Conservation (phyloP, 1,140 invertebrate species). For the Samia ricini region DNA sequence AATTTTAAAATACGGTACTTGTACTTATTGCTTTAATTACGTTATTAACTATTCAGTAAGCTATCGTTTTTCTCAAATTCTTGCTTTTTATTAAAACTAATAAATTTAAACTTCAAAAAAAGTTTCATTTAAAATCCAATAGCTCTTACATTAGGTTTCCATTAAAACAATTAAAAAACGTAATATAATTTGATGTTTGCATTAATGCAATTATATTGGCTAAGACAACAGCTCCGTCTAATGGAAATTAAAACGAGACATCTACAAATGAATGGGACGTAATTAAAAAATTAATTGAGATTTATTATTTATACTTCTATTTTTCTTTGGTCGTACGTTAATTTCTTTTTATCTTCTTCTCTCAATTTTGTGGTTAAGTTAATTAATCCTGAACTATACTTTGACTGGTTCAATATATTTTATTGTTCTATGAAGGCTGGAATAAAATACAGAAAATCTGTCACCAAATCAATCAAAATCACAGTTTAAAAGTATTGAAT, state of each 20-base stretch:
- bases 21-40: no score
- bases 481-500: no score
- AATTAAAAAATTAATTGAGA: constrained; percentile 1
- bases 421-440: background rate
- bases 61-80: no score
- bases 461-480: background rate
- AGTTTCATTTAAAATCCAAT: background rate
- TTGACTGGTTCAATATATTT: background rate
- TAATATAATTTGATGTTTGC: background rate
- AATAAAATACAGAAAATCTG: background rate
- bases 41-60: no score
- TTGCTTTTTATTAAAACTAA: no score
- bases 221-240: constrained; percentile 1
- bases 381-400: no score
- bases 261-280: background rate
- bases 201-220: constrained; percentile 1
- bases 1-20: no score
- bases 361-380: background rate
- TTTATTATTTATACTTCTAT: background rate
- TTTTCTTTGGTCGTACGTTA: background rate
- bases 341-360: background rate
- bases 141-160: background rate
- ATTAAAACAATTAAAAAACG: background rate
- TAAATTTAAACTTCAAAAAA: background rate
- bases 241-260: constrained; percentile 5